These are phyloP conservation scores for Anas flavirostris DNA, from an alignment of 2,797 vertebrate genomes.

Conservation along the genomic window DNA sequence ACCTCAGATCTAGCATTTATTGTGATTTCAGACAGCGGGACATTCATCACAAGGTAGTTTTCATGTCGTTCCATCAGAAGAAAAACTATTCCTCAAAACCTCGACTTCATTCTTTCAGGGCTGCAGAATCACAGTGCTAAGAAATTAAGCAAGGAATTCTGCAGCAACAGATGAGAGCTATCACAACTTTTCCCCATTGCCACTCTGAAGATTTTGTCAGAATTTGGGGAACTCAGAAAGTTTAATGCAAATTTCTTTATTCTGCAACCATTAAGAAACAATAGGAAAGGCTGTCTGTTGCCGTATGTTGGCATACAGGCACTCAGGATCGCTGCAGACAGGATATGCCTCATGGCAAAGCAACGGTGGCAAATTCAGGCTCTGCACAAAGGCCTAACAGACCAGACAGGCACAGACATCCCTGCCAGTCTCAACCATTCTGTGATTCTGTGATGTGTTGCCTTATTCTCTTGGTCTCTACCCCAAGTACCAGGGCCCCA, in stretches of 20 bases:
- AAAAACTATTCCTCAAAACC: fast-evolving
- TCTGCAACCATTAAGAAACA: background rate
- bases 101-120: background rate
- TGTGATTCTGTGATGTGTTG: background rate
- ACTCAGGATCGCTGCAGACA: background rate
- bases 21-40: background rate
- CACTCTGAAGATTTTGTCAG: background rate
- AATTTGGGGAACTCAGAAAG: background rate
- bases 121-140: background rate
- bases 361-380: background rate
- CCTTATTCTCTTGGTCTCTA: background rate
- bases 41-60: background rate
- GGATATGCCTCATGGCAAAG: too few relatives aligned
- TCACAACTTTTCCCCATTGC: background rate
- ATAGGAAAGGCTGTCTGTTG: background rate
- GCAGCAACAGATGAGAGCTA: background rate
- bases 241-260: background rate
- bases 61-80: background rate
- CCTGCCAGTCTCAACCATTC: too few relatives aligned
- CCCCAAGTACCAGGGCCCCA: too few relatives aligned
- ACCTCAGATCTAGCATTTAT: background rate
- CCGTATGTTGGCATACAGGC: too few relatives aligned
- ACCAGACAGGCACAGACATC: too few relatives aligned
- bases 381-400: background rate
- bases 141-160: background rate